Conservation (phyloP, 2,113 vertebrate species). For the Lepus timidus region DNA sequence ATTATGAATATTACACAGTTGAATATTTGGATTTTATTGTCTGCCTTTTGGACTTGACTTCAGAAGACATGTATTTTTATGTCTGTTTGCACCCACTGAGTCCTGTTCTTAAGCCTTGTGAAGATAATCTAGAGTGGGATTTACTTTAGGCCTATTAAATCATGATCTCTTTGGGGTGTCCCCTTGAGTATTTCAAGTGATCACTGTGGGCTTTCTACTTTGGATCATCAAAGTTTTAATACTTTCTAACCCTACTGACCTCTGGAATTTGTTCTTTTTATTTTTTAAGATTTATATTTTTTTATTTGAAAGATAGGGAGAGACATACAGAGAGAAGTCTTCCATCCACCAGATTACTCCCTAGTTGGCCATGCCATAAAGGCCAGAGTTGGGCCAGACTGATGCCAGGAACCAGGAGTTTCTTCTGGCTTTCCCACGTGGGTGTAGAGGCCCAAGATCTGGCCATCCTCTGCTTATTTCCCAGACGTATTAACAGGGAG, state of each 20-base stretch:
- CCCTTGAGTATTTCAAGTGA: not conserved
- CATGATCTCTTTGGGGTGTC: not conserved
- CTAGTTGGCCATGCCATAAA: too few species aligned
- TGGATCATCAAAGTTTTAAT: not conserved
- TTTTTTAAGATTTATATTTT: too few species aligned
- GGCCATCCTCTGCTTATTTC: too few species aligned
- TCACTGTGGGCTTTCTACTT: not conserved
- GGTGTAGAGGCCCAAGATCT: too few species aligned
- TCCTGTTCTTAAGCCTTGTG: not conserved
- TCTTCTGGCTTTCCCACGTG: too few species aligned
- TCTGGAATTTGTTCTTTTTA: not conserved
- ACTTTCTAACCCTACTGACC: not conserved
- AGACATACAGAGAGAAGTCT: too few species aligned
- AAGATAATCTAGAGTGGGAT: not conserved
- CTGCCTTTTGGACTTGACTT: constrained; percentile 11
- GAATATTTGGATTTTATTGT: not conserved
- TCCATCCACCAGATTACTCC: too few species aligned
- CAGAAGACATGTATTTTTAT: not conserved
- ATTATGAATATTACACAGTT: not conserved
- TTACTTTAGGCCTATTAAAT: not conserved
- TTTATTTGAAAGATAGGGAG: too few species aligned
- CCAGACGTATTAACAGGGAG: too few species aligned
- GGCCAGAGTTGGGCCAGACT: too few species aligned
- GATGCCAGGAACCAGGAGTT: too few species aligned
- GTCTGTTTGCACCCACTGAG: not conserved